Percentiles rank a stretch among this genome's conserved stretches.
These are phyloP conservation scores for Ormyrus rosae DNA, from an alignment of 2,888 invertebrate species.

Conservation along the genomic window DNA sequence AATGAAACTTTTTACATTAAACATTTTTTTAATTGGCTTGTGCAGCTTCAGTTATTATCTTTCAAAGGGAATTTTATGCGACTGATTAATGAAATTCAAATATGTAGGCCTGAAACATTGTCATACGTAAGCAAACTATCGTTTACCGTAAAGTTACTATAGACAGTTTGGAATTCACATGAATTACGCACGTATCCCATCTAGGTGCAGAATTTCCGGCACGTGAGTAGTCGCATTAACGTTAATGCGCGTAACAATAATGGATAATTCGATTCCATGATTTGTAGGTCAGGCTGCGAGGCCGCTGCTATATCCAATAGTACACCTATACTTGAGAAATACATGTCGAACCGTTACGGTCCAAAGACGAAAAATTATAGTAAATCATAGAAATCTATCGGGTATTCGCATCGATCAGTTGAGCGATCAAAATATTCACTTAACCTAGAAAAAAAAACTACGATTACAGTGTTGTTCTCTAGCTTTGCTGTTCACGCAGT, in stretches of 20 bases:
- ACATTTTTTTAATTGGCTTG: too few relatives aligned
- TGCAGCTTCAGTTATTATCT: too few relatives aligned
- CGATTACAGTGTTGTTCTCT: too few relatives aligned
- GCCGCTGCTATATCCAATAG: not conserved
- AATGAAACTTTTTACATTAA: too few relatives aligned
- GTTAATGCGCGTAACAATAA: conserved; percentile 40
- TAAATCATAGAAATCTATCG: conserved; percentile 30
- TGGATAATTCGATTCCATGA: conserved; percentile 42
- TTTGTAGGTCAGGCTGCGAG: conserved; percentile 23
- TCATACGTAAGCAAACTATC: not conserved
- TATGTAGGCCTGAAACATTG: not conserved
- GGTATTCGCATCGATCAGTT: not conserved
- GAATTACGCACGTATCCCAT: conserved; percentile 30
- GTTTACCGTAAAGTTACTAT: too few relatives aligned
- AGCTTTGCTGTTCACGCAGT: too few relatives aligned
- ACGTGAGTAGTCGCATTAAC: conserved; percentile 11
- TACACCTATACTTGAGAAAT: conserved; percentile 21
- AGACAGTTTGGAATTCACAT: not conserved
- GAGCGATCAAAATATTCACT: not conserved
- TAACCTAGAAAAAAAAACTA: conserved; percentile 13
- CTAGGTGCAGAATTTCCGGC: conserved; percentile 26
- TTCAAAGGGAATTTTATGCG: conserved; percentile 7
- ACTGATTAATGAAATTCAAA: not conserved
- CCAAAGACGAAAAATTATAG: conserved; percentile 12
- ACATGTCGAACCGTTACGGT: conserved; percentile 16